Evolutionary conservation across 2,113 vertebrate species (phyloP).

Genomic region (Microcebus griseorufus): DNA sequence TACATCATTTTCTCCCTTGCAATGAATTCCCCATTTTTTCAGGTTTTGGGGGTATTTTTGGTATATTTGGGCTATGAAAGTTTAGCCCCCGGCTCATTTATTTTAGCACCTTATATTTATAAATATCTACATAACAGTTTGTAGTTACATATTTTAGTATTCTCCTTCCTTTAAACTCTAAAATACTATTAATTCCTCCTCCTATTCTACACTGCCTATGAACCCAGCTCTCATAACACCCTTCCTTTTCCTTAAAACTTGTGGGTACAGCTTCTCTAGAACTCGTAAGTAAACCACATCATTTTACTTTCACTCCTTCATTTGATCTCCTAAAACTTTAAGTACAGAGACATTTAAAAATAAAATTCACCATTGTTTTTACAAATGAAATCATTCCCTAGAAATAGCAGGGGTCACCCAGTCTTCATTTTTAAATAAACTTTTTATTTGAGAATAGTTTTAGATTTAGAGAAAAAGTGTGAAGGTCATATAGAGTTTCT

Average conservation of each 20-base stretch:
- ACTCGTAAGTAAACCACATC: background rate
- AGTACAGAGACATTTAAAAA: background rate
- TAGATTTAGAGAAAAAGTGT: background rate
- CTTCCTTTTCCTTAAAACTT: background rate
- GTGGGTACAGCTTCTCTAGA: background rate
- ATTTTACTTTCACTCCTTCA: conserved; percentile 1
- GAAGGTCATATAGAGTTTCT: background rate
- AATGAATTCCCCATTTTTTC: background rate
- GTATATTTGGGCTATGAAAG: background rate
- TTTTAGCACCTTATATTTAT: background rate
- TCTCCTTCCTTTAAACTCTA: background rate
- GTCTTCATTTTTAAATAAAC: conserved; percentile 7
- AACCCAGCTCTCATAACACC: background rate
- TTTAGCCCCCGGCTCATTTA: background rate
- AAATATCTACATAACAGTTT: background rate
- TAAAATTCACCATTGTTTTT: conserved; percentile 26
- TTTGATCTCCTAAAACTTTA: background rate
- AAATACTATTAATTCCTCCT: background rate
- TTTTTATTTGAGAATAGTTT: conserved; percentile 29
- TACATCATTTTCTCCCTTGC: background rate
- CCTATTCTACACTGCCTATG: background rate
- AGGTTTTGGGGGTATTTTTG: background rate
- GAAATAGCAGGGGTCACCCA: background rate
- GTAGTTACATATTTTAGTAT: background rate
- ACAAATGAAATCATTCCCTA: background rate